Evolutionary conservation across 2,113 vertebrate species (phyloP).

Genomic region (Saccopteryx bilineata): DNA sequence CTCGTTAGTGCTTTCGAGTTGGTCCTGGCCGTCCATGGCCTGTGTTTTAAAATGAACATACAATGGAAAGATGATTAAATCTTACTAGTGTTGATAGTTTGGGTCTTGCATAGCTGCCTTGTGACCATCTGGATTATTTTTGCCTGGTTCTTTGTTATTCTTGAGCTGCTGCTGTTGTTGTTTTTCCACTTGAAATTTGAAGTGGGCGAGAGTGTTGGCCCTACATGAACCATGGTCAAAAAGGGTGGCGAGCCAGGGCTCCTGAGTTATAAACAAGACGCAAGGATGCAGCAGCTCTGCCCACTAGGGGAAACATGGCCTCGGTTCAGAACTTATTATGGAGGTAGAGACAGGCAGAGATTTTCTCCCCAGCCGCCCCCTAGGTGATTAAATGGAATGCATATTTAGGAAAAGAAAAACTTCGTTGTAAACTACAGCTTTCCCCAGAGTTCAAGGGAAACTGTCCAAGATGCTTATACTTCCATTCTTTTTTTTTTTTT

Average conservation of each 20-base stretch:
- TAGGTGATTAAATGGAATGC: neutral
- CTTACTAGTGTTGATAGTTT: neutral
- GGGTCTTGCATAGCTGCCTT: neutral
- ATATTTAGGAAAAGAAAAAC: neutral
- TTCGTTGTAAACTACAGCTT: neutral
- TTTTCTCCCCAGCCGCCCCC: neutral
- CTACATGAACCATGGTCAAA: neutral
- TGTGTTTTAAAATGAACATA: neutral
- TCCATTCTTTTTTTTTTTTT: neutral
- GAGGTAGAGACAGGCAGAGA: neutral
- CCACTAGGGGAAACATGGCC: neutral
- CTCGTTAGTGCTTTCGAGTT: neutral
- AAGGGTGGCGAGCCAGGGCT: neutral
- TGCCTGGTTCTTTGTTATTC: neutral
- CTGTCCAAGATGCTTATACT: neutral
- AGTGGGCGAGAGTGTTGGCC: neutral
- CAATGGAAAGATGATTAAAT: neutral
- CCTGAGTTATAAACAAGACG: neutral
- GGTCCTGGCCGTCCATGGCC: neutral
- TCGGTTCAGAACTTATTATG: neutral
- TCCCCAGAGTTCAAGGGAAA: neutral
- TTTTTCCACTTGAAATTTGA: conserved; percentile 1
- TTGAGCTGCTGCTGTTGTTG: neutral
- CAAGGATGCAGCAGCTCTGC: neutral
- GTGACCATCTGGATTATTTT: conserved; percentile 26